Conservation (phyloP, 1,140 invertebrate genomes). For the Calliopsis andreniformis region DNA sequence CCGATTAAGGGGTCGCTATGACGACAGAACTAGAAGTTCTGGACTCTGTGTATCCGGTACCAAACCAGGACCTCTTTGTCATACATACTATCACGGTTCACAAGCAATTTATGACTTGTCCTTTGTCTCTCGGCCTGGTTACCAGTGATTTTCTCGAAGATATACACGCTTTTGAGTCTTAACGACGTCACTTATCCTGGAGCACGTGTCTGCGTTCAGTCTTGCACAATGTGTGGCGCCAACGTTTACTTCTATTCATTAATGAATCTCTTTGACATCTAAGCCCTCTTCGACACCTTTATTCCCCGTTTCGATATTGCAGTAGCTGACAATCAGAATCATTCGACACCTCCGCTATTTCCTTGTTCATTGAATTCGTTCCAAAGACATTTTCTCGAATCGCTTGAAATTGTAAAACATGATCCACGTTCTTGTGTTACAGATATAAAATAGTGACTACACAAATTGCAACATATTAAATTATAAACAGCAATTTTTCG, state of each 20-base stretch:
- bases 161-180: constrained; percentile 7
- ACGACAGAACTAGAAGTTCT: constrained; percentile 23
- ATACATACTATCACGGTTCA: constrained; percentile 12
- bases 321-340: too few species aligned
- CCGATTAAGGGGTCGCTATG: neutral
- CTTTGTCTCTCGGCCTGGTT: constrained; percentile 20
- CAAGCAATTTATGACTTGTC: constrained; percentile 16
- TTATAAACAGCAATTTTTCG: too few species aligned
- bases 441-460: too few species aligned
- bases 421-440: too few species aligned
- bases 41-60: constrained; percentile 15
- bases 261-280: neutral
- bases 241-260: neutral
- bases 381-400: too few species aligned
- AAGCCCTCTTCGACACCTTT: neutral
- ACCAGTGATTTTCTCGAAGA: constrained; percentile 17
- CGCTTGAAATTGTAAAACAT: too few species aligned
- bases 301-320: neutral
- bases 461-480: too few species aligned
- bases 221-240: constrained; percentile 17
- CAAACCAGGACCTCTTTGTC: constrained; percentile 21
- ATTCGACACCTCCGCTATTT: too few species aligned
- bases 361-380: too few species aligned
- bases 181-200: neutral
- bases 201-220: neutral